Base-by-base conservation (phyloP, 1,140 invertebrate species). In the Meloidogyne chitwoodi region DNA sequence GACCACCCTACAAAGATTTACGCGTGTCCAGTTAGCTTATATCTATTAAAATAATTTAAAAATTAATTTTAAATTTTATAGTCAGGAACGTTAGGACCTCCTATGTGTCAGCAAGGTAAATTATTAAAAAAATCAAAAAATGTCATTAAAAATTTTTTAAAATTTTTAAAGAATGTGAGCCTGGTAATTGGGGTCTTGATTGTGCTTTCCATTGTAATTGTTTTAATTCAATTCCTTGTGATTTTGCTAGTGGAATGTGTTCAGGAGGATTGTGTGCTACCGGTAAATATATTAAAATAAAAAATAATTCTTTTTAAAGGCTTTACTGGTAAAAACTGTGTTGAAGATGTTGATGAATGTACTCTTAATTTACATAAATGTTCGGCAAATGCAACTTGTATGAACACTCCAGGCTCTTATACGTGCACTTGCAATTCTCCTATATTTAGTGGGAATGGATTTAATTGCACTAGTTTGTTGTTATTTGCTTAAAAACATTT, bases 101-200 rank as follows among this genome's bases (percentile, higher is more conserved):
- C 84, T 11, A 68, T 85, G 26, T 85, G 84, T 66, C 74, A 86
- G 62, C 74, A 84, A 77, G 83, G 82, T 83, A 26, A 26, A 38
- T 31, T n/a, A n/a, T n/a, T n/a, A n/a, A n/a, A n/a, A n/a, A n/a
- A n/a, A n/a, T n/a, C n/a, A n/a, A n/a, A n/a, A n/a, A n/a, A n/a
- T n/a, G n/a, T n/a, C n/a, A n/a, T n/a, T n/a, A n/a, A n/a, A n/a
- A n/a, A n/a, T n/a, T n/a, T n/a, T n/a, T n/a, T n/a, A n/a, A n/a
- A 63, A 19, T 10, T 27, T 19, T n/a, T 24, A 12, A 74, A 85
- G 84, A 86, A 73, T 85, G 84, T 67, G 27, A 67, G 8, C 61
- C 81, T n/a, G 83, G 83, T 22, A 79, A 67, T n/a, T 85, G 83
- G 83, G 84, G 84, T 26, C 82, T 85, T 31, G 77, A 78, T 26